Evolutionary conservation across 2,113 vertebrate species (phyloP), one percentile per base, ranked within the genome.

Genomic region (Corythaixoides concolor): DNA sequence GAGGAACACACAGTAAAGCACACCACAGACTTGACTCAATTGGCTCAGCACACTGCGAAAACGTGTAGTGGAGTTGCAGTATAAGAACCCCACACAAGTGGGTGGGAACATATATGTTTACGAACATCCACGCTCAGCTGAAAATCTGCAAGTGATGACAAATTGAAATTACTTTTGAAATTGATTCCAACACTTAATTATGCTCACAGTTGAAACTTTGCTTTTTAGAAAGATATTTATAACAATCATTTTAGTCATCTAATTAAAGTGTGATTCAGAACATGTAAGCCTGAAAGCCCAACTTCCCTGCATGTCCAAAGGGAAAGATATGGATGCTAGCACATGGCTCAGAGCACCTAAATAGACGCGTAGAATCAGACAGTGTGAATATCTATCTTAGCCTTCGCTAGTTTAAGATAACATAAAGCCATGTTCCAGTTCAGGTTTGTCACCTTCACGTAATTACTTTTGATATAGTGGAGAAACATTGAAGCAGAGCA

Each of bases 151-250:
- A 89, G 69, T 28, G 63, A 67, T 87, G 86, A 85, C 93, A 94
- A 89, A 95, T 30, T 35, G 30, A 89, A 95, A 91, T 84, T 39
- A 52, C 41, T 93, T 94, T 75, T 87, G 16, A 85, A 94, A 93
- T 76, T 68, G 9, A 72, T 82, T 85, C 64, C 43, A 72, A 64
- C 47, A 43, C 10, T 82, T 79, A 76, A 91, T 89, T 84, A 81
- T 35, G 8, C 26, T 91, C 66, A 79, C 35, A 60, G 45, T 85
- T 89, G 75, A 91, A 90, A 76, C 10, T 58, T 85, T 23, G 53
- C 19, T 82, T 58, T 89, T 75, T 60, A 72, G 47, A 87, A 89
- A 78, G 56, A 56, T 85, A 92, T 67, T 91, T 95, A 53, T 85
- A 82, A 85, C 56, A 85, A 78, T 20, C 53, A n/a, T 81, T 95